phyloP scores from a whole-genome alignment of 1,140 invertebrate species.

The Nixonia krombeini region DNA sequence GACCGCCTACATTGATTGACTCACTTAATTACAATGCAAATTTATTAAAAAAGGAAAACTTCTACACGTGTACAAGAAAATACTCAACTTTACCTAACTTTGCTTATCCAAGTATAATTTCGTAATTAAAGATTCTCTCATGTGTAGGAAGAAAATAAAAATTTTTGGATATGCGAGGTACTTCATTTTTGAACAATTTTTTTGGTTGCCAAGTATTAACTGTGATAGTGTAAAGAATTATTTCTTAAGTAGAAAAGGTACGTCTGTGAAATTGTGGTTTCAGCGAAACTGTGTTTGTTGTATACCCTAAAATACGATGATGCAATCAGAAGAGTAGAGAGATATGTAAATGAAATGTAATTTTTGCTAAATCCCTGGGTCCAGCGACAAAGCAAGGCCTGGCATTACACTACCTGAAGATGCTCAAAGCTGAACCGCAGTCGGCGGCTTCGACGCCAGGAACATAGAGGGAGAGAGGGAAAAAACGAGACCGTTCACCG shows the following conservation, averaged over 20 bases:
- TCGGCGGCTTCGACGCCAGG: slow-evolving; percentile 14
- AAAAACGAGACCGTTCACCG: slow-evolving; percentile 15
- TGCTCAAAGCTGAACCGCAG: slow-evolving; percentile 19
- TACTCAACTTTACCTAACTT: too few species aligned
- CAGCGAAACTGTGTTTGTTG: slow-evolving; percentile 6
- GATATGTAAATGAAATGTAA: slow-evolving; percentile 58
- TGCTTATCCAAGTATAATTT: too few species aligned
- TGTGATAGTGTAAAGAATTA: too few species aligned
- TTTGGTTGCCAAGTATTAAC: too few species aligned
- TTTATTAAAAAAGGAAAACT: background rate
- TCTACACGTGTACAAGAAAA: too few species aligned
- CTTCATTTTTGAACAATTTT: too few species aligned
- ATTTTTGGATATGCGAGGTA: too few species aligned
- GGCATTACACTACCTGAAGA: slow-evolving; percentile 15
- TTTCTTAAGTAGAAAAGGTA: too few species aligned
- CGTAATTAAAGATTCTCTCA: too few species aligned
- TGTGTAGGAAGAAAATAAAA: too few species aligned
- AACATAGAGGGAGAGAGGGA: slow-evolving; percentile 6
- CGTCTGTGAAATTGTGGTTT: background rate
- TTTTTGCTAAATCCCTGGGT: slow-evolving; percentile 47
- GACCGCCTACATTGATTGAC: slow-evolving; percentile 3
- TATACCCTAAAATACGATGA: slow-evolving; percentile 18
- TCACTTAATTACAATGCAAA: background rate
- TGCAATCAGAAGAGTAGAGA: slow-evolving; percentile 33
- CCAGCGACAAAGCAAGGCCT: background rate